phyloP scores from a whole-genome alignment of 1,140 invertebrate species.

The Ceratitis capitata region DNA sequence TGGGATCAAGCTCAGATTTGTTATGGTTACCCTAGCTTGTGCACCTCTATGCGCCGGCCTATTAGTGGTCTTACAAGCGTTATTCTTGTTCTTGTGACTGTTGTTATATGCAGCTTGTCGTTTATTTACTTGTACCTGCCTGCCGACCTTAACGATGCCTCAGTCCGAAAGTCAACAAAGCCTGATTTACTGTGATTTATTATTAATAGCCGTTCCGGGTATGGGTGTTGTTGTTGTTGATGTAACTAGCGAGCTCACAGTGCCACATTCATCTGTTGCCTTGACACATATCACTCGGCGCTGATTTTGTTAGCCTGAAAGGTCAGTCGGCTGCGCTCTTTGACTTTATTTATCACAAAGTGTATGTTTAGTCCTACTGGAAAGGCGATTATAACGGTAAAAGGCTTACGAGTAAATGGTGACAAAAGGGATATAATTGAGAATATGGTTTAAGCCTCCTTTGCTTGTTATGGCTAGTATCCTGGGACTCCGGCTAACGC shows the following conservation, averaged over 20 bases:
- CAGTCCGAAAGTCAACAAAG: constrained; percentile 61
- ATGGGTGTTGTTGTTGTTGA: no score
- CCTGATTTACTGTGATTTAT: constrained; percentile 64
- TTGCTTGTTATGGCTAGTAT: no score
- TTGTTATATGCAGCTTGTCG: constrained; percentile 48
- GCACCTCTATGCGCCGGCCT: background rate
- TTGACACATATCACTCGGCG: background rate
- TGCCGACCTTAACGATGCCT: constrained; percentile 57
- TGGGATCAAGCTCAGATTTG: no score
- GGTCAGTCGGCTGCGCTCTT: background rate
- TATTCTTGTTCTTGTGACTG: background rate
- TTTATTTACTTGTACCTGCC: background rate
- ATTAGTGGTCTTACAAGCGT: background rate
- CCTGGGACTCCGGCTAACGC: no score
- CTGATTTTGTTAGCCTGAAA: background rate
- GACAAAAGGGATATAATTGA: no score
- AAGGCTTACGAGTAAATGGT: no score
- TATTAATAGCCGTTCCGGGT: constrained; percentile 57
- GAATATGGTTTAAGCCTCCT: no score
- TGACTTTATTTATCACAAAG: background rate
- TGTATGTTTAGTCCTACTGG: background rate
- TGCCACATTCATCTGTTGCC: background rate
- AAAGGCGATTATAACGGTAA: no score
- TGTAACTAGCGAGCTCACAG: no score
- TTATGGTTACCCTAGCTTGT: background rate